Evolutionary conservation across 2,888 invertebrate species (phyloP), one percentile per base, ranked within the genome.

Genomic region (Lasioglossum malachurum): DNA sequence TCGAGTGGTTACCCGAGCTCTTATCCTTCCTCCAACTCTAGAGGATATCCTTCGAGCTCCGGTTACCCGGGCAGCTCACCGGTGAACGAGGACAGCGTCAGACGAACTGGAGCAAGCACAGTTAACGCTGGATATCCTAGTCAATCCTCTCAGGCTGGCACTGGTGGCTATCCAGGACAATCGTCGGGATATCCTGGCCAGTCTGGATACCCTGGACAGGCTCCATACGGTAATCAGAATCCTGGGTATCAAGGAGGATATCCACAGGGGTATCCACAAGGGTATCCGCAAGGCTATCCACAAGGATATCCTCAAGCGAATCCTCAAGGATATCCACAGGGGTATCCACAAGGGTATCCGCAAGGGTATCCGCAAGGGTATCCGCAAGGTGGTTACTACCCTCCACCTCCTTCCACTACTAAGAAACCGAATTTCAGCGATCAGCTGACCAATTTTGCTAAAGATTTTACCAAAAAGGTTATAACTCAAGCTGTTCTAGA

Each of bases 401-500:
- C 64, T 10, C 88, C 91, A 91, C 92, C 64, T 7, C 88, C 91
- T 4, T 19, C 69, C 38, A 88, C 89, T 1, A 92, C 93, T 0
- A 94, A 91, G 41, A 94, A 94, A 74, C 94, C 95, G 1, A 91
- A 92, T 35, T 83, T 94, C 49, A 84, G 84, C 5, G 94, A 95
- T 44, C 92, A 93, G 78, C 27, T 95, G 4, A 90, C 92, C 0
- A 91, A 90, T 49, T 89, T 92, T 23, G 95, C 94, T 2, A 94
- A 92, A 78, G 92, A 93, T 82, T 27, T 94, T 4, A 94, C 94
- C n/a, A 89, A 92, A 27, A 91, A 86, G 35, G 83, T 93, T 8
- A 35, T 94, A 1, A 93, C 94, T 0, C 94, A 94, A 81, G 88
- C 94, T 8, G 92, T 95, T 57, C 57, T 93, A 7, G 95, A 95